A percentile compares a stretch with the other conserved stretches of the same genome.
phyloP scores from a whole-genome alignment of 2,113 vertebrate genomes.

The Atlantisia rogersi region DNA sequence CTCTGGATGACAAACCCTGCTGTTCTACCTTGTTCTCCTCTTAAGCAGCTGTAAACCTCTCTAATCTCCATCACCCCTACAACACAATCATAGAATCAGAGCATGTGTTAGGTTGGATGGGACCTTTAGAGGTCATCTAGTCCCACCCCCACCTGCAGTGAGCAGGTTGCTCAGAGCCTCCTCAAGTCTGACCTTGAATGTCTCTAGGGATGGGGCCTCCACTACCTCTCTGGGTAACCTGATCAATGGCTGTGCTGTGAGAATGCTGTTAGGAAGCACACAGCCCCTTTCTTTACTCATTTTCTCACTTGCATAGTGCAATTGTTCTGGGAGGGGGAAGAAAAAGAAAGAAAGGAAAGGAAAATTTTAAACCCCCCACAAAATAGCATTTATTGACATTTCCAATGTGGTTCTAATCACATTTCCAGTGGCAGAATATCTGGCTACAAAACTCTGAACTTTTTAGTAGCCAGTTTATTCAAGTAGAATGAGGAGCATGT shows the following conservation, averaged over 20 bases:
- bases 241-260: not conserved
- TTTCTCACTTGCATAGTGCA: not conserved
- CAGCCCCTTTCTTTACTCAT: not conserved
- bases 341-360: not conserved
- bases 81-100: not conserved
- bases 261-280: not conserved
- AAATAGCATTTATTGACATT: too few relatives aligned
- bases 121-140: too few relatives aligned
- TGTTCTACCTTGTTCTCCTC: not conserved
- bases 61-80: not conserved
- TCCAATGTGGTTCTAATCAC: too few relatives aligned
- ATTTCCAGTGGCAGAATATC: not conserved
- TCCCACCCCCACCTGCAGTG: too few relatives aligned
- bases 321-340: not conserved
- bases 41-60: not conserved
- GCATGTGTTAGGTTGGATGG: too few relatives aligned
- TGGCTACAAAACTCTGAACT: not conserved
- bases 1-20: not conserved
- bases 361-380: too few relatives aligned
- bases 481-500: not conserved
- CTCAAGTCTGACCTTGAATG: too few relatives aligned
- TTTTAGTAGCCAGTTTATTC: not conserved
- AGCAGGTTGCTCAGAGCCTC: too few relatives aligned
- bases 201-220: too few relatives aligned
- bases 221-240: too few relatives aligned